These are phyloP conservation scores for Gallinago paraguaiae DNA, from an alignment of 2,113 vertebrate genomes.

Conservation along the genomic window DNA sequence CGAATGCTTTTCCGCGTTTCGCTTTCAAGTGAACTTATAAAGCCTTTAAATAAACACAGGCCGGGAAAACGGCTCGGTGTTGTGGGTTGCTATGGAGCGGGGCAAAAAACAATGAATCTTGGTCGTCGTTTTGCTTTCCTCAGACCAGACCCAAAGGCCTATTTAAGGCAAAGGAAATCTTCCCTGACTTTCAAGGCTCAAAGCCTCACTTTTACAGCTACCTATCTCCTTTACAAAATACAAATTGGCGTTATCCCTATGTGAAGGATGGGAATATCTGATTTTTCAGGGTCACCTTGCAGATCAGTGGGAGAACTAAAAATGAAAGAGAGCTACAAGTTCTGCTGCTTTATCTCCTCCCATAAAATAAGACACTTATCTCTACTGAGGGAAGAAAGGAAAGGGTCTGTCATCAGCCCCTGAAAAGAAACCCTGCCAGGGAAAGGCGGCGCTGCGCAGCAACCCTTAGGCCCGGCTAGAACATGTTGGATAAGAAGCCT, in stretches of 20 bases:
- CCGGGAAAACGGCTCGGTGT: slow-evolving; percentile 29
- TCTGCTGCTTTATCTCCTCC: neutral
- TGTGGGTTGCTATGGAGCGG: slow-evolving; percentile 19
- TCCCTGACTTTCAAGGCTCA: neutral
- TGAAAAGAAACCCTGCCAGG: neutral
- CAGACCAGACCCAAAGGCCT: neutral
- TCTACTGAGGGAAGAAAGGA: neutral
- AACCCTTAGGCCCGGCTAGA: neutral
- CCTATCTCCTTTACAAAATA: neutral
- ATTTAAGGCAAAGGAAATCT: slow-evolving; percentile 43
- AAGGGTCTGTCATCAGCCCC: neutral
- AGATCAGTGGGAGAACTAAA: neutral
- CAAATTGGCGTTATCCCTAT: neutral
- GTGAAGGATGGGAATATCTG: neutral
- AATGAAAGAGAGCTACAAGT: neutral
- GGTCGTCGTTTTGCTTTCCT: neutral
- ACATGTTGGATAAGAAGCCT: neutral
- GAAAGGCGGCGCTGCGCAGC: neutral
- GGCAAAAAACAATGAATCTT: slow-evolving; percentile 36
- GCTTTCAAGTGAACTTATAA: neutral
- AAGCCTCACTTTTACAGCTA: neutral
- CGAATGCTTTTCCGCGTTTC: neutral
- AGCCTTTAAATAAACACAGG: slow-evolving; percentile 47
- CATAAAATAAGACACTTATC: neutral
- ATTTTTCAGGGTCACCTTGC: neutral